A percentile compares a stretch with the other conserved stretches of the same genome.
These are phyloP conservation scores for Stratiomys singularior DNA, from an alignment of 2,888 invertebrate species.

Conservation along the genomic window DNA sequence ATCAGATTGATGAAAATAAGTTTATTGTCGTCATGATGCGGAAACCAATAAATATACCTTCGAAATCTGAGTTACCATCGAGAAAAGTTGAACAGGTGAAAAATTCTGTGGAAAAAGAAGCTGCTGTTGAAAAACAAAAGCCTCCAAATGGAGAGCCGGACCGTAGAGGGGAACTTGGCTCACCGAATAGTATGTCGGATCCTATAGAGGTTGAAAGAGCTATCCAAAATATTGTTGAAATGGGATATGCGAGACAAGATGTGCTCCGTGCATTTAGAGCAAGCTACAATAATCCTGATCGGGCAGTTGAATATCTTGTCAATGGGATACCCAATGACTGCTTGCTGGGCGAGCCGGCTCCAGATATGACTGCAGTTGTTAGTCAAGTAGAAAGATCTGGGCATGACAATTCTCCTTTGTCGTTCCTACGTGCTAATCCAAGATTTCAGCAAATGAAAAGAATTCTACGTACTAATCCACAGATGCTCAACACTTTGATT, in stretches of 20 bases:
- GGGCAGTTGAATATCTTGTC: slow-evolving; percentile 96
- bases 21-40: slow-evolving; percentile 94
- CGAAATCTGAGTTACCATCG: neutral
- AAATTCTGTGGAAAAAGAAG: neutral
- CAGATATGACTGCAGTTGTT: neutral
- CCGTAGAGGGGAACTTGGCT: neutral
- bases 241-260: slow-evolving; percentile 86
- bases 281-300: slow-evolving; percentile 94
- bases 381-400: neutral
- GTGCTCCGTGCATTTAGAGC: slow-evolving; percentile 90
- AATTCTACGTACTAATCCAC: slow-evolving; percentile 91
- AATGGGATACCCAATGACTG: slow-evolving; percentile 76
- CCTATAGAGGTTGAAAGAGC: slow-evolving; percentile 74
- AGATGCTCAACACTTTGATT: slow-evolving; percentile 86
- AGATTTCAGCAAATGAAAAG: slow-evolving; percentile 95
- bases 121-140: neutral
- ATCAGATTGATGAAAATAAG: slow-evolving; percentile 94
- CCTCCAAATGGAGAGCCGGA: neutral
- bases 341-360: neutral
- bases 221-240: slow-evolving; percentile 89
- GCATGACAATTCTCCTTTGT: slow-evolving; percentile 70
- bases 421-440: slow-evolving; percentile 87
- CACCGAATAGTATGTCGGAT: slow-evolving; percentile 31
- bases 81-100: neutral
- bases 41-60: slow-evolving; percentile 70